A percentile compares a stretch with the other conserved stretches of the same genome.
Evolutionary conservation across 2,888 invertebrate species (phyloP).

Genomic region (Linnaemya tessellans): DNA sequence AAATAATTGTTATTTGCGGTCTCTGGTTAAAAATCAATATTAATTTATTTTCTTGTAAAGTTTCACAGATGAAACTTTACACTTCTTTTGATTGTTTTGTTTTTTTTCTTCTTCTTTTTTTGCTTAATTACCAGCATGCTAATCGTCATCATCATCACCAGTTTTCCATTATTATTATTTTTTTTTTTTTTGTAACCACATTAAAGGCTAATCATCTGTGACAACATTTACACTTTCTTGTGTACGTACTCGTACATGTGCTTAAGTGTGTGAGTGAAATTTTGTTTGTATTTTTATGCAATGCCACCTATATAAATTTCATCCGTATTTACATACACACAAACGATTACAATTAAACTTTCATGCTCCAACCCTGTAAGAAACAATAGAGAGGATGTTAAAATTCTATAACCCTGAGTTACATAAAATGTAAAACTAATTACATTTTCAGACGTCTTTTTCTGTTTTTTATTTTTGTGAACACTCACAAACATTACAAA

Average conservation of each 20-base stretch:
- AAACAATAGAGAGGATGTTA: background rate
- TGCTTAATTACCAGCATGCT: conserved; percentile 58
- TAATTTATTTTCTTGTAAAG: background rate
- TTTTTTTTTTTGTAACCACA: conserved; percentile 11
- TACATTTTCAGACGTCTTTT: conserved; percentile 69
- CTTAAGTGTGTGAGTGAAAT: background rate
- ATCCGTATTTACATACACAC: background rate
- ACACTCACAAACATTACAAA: conserved; percentile 45
- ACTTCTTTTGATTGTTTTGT: background rate
- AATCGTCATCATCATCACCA: conserved; percentile 1
- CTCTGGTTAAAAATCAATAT: background rate
- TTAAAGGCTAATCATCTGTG: conserved; percentile 69
- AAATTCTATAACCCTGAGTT: conserved; percentile 29
- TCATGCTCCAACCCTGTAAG: conserved; percentile 34
- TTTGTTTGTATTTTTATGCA: conserved; percentile 5
- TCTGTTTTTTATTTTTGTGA: conserved; percentile 24
- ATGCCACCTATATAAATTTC: conserved; percentile 25
- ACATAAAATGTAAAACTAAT: conserved; percentile 69
- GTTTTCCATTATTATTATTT: background rate
- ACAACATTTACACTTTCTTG: conserved; percentile 61
- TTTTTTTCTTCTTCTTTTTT: background rate
- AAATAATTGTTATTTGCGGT: background rate
- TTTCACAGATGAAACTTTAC: conserved; percentile 35
- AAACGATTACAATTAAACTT: conserved; percentile 50
- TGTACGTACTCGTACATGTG: background rate